Percentiles rank a stretch among this genome's conserved stretches.
Evolutionary conservation across 92 coral and sea anemone genomes (phyloP).

Genomic region (Zoanthus sociatus): DNA sequence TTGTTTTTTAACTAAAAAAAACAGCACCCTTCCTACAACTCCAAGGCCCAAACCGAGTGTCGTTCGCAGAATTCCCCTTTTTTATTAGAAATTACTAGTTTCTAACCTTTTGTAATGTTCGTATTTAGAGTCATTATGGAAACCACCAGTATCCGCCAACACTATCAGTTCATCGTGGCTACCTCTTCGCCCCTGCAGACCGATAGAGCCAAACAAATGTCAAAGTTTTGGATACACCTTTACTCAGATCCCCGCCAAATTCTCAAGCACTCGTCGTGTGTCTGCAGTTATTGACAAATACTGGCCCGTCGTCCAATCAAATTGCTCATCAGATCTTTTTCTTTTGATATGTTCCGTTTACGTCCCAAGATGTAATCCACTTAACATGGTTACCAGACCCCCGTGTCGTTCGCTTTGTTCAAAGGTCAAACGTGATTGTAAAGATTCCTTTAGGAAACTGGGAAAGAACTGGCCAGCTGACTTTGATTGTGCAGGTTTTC

Average conservation of each 20-base stretch:
- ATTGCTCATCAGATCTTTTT: conserved; percentile 31
- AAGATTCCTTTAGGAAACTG: background rate
- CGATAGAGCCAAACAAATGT: conserved; percentile 8
- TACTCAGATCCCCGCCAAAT: conserved; percentile 16
- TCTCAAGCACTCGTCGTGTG: background rate
- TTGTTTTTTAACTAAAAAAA: no score
- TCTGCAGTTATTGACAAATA: background rate
- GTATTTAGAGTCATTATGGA: conserved; percentile 16
- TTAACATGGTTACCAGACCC: conserved; percentile 31
- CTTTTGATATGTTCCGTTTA: conserved; percentile 27
- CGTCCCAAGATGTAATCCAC: conserved; percentile 31
- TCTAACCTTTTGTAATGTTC: background rate
- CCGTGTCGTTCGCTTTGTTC: conserved; percentile 32
- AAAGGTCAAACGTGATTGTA: conserved; percentile 34
- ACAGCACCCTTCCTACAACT: no score
- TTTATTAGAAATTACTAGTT: no score
- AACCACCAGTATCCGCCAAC: conserved; percentile 1
- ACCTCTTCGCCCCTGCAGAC: conserved; percentile 25
- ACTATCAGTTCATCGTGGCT: conserved; percentile 12
- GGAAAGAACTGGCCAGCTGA: conserved; percentile 34
- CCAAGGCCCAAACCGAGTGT: no score
- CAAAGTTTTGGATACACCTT: conserved; percentile 17
- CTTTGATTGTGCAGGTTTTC: conserved; percentile 15
- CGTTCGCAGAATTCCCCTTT: no score
- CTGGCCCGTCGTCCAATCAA: conserved; percentile 11